Evolutionary conservation across 2,888 invertebrate species (phyloP), one percentile per base, ranked within the genome.

Genomic region (Galeopsomyia nigrocyanea): DNA sequence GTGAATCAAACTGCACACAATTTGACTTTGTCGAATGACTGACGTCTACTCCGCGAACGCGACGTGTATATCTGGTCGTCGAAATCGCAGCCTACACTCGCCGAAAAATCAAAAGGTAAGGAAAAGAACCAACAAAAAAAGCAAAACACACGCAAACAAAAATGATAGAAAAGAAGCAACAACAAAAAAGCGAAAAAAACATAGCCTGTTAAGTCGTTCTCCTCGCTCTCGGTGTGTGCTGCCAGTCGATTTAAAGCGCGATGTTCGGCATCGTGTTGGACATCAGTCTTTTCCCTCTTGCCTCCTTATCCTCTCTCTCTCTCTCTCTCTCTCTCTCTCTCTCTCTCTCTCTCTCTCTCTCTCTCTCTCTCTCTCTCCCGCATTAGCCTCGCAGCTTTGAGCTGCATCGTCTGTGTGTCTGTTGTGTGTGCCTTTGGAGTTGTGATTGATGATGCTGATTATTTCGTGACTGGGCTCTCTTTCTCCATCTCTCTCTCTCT

Each of bases 391-490:
- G 39, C 39, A 39, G 39, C 39, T 39, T 10, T 10, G 39, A 39
- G 13, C 13, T 39, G 39, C 39, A 39, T 39, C 39, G 10, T 39
- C 39, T 10, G 17, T 13, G 17, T 53, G 10, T 53, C 10, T 17
- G 17, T 17, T 49, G 21, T 39, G 21, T 39, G n/a, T n/a, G 17
- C 14, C 53, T 49, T 22, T 39, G 13, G n/a, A 53, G 17, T 62
- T 39, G 51, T 68, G 74, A 75, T 75, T 61, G 74, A 75, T 75
- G 68, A 71, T 16, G 51, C 53, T 60, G 68, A 65, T 68, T 74
- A 65, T 74, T 74, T 71, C 26, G 67, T 67, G 63, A 50, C 70
- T 74, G 55, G 53, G 17, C 47, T 55, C 51, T n/a, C 53, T 21
- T 17, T 26, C 14, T 16, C 22, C 49, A 3, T n/a, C 58, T 14